Percentiles rank a stretch among this genome's conserved stretches.
Conservation (phyloP, 2,888 invertebrate genomes). For the Thecocarcelia acutangulata region DNA sequence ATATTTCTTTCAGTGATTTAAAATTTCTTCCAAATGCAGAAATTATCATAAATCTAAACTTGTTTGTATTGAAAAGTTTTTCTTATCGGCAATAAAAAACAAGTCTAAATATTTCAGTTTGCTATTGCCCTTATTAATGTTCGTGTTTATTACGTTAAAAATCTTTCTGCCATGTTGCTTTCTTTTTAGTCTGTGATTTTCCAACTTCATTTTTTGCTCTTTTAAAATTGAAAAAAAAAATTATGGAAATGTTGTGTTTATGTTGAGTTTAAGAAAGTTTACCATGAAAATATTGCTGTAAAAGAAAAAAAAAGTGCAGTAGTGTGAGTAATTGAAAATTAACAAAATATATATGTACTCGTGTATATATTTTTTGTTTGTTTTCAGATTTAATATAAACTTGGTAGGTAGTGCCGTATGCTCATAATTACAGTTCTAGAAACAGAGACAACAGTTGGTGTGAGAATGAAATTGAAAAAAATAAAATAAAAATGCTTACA, state of each 20-base stretch:
- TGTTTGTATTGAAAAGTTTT: conserved; percentile 42
- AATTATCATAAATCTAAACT: conserved; percentile 50
- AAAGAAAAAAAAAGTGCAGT: conserved; percentile 9
- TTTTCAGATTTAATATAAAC: conserved; percentile 48
- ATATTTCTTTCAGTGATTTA: conserved; percentile 16
- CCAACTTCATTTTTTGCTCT: not conserved
- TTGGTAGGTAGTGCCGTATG: conserved; percentile 63
- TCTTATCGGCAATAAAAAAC: not conserved
- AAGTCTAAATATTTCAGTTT: conserved; percentile 16
- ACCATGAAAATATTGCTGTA: conserved; percentile 27
- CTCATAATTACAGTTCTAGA: conserved; percentile 69
- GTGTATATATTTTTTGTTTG: conserved; percentile 26
- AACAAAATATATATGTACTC: conserved; percentile 8
- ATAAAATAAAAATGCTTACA: not conserved
- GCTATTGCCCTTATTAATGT: conserved; percentile 40
- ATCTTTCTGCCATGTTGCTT: conserved; percentile 25
- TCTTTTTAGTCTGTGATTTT: conserved; percentile 26
- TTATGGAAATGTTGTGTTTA: conserved; percentile 49
- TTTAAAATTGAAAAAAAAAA: conserved; percentile 10
- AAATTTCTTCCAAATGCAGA: conserved; percentile 5
- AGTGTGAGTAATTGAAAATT: conserved; percentile 23
- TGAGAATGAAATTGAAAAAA: not conserved
- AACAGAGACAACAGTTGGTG: conserved; percentile 44
- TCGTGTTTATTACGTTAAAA: conserved; percentile 51
- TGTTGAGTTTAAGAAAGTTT: conserved; percentile 43